A percentile compares a stretch with the other conserved stretches of the same genome.
Conservation (phyloP, 2,113 vertebrate genomes). For the Callocephalon fimbriatum region DNA sequence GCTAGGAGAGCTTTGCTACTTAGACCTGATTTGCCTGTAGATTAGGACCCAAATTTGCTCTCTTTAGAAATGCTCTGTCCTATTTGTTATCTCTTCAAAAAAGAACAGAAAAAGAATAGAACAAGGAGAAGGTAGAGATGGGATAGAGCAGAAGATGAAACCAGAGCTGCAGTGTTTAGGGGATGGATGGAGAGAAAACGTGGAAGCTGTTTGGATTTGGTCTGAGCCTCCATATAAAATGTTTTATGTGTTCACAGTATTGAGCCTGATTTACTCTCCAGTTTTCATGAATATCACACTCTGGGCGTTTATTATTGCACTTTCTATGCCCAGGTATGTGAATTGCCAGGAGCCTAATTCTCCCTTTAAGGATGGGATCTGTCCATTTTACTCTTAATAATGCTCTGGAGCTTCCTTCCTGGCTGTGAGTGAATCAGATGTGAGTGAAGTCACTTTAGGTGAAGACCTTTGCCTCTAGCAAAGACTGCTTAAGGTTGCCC, state of each 20-base stretch:
- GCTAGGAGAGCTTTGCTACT: neutral
- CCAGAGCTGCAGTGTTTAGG: neutral
- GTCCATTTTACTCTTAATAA: fast-evolving
- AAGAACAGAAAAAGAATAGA: neutral
- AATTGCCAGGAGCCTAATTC: neutral
- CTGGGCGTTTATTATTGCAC: neutral
- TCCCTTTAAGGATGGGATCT: neutral
- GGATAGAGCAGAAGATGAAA: neutral
- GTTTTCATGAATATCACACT: neutral
- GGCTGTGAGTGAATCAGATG: neutral
- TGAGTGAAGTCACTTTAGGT: neutral
- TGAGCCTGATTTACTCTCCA: neutral
- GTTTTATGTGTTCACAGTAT: neutral
- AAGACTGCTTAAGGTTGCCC: neutral
- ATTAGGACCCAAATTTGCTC: neutral
- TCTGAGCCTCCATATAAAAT: neutral
- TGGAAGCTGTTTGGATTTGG: neutral
- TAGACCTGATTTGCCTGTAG: neutral
- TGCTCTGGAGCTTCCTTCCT: neutral
- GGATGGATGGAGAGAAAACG: neutral
- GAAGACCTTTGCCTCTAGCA: neutral
- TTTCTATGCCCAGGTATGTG: neutral
- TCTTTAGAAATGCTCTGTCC: neutral
- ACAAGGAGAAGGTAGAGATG: neutral
- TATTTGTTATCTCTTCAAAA: neutral